phyloP scores from a whole-genome alignment of 2,113 vertebrate species.

The Plectropomus leopardus region DNA sequence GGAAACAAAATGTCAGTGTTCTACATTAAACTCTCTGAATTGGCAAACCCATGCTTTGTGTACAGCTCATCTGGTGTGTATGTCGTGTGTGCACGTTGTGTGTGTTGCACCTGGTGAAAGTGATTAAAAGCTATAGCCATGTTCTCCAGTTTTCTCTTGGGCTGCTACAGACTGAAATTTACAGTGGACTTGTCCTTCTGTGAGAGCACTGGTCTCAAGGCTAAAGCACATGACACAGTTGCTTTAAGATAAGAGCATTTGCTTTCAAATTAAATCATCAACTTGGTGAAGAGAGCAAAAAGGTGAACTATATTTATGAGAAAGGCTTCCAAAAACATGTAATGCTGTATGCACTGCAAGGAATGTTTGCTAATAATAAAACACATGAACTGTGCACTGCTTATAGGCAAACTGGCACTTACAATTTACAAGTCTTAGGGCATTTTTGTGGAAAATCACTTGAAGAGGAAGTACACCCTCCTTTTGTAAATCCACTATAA shows the following conservation, averaged over 20 bases:
- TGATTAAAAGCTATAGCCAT: constrained; percentile 16
- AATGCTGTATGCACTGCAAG: not conserved
- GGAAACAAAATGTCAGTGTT: not conserved
- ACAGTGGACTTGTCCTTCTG: constrained; percentile 1
- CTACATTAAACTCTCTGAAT: not conserved
- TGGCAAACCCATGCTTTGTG: not conserved
- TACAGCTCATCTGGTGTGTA: not conserved
- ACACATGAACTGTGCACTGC: not conserved
- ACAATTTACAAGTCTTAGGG: not conserved
- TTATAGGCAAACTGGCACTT: not conserved
- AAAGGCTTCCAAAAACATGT: not conserved
- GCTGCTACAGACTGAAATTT: not conserved
- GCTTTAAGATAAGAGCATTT: not conserved
- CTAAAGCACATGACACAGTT: not conserved
- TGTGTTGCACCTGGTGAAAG: not conserved
- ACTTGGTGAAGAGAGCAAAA: not conserved
- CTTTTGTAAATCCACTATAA: not conserved
- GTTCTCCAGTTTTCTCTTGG: constrained; percentile 6
- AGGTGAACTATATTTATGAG: not conserved
- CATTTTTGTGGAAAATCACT: constrained; percentile 9
- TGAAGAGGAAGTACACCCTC: not conserved
- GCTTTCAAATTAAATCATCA: not conserved
- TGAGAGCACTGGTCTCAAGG: not conserved
- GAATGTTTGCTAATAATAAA: not conserved
- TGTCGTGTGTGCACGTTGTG: not conserved